A percentile compares a stretch with the other conserved stretches of the same genome.
phyloP scores from a whole-genome alignment of 1,140 invertebrate species.

The Apis cerana region DNA sequence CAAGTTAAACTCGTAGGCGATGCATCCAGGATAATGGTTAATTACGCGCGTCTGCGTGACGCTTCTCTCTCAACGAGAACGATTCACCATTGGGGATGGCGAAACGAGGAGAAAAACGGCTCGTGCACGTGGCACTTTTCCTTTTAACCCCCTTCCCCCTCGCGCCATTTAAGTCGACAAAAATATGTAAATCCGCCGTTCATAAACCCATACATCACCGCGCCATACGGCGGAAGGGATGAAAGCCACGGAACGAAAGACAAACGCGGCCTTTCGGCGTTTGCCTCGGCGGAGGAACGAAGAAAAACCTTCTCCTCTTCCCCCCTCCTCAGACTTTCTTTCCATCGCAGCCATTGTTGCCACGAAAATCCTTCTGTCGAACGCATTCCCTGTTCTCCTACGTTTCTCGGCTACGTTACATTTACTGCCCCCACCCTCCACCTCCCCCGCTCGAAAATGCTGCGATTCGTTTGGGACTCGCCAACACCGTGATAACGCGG shows the following conservation, averaged over 20 bases:
- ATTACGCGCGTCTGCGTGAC: constrained; percentile 53
- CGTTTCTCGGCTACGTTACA: background rate
- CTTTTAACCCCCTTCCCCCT: background rate
- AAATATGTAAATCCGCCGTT: constrained; percentile 72
- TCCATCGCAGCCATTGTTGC: background rate
- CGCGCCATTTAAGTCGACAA: constrained; percentile 66
- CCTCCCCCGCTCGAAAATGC: too few relatives aligned
- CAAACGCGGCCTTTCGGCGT: background rate
- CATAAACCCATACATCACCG: constrained; percentile 68
- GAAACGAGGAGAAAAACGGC: constrained; percentile 18
- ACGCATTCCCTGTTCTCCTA: too few relatives aligned
- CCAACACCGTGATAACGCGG: constrained; percentile 14
- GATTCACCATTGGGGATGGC: too few relatives aligned
- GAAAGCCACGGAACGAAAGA: background rate
- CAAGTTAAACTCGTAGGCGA: constrained; percentile 6
- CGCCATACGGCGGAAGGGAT: background rate
- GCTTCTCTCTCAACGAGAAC: constrained; percentile 1
- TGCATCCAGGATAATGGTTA: constrained; percentile 55
- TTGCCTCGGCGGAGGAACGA: too few relatives aligned
- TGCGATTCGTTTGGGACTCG: too few relatives aligned
- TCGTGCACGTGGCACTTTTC: constrained; percentile 65
- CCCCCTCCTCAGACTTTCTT: background rate
- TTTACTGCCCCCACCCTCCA: too few relatives aligned
- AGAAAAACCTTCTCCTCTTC: too few relatives aligned
- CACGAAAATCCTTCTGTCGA: too few relatives aligned